Conservation (phyloP, 2,797 vertebrate genomes). For the Phaenicophaeus curvirostris region DNA sequence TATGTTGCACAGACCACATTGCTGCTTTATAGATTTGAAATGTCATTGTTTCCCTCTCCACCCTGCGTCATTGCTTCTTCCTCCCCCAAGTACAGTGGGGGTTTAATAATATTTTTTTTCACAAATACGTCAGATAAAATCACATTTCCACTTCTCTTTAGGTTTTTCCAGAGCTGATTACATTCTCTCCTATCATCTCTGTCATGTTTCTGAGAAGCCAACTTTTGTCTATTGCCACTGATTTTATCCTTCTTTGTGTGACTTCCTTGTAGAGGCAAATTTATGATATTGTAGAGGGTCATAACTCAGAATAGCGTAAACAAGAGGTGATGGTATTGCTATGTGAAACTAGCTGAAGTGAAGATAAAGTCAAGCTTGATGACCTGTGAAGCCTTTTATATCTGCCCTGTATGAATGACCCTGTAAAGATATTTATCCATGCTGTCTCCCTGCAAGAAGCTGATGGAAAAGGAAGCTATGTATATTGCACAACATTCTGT, state of each 20-base stretch:
- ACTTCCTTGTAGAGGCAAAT: neutral
- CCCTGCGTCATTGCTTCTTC: neutral
- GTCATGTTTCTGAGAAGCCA: neutral
- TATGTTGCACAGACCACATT: neutral
- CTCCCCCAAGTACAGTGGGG: neutral
- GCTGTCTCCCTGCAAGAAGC: neutral
- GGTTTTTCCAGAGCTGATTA: neutral
- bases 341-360: neutral
- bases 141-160: neutral
- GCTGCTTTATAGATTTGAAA: neutral
- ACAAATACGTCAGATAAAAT: neutral
- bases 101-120: neutral
- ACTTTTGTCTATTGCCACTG: neutral
- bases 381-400: neutral
- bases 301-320: neutral
- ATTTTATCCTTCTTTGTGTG: neutral
- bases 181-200: neutral
- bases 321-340: neutral
- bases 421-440: neutral
- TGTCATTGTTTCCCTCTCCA: neutral
- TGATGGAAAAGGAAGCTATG: neutral
- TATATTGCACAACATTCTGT: neutral
- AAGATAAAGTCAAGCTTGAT: neutral
- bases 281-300: neutral
- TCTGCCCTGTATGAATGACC: neutral